Conservation (phyloP, 2,797 vertebrate species). For the Neosalanx taihuensis region DNA sequence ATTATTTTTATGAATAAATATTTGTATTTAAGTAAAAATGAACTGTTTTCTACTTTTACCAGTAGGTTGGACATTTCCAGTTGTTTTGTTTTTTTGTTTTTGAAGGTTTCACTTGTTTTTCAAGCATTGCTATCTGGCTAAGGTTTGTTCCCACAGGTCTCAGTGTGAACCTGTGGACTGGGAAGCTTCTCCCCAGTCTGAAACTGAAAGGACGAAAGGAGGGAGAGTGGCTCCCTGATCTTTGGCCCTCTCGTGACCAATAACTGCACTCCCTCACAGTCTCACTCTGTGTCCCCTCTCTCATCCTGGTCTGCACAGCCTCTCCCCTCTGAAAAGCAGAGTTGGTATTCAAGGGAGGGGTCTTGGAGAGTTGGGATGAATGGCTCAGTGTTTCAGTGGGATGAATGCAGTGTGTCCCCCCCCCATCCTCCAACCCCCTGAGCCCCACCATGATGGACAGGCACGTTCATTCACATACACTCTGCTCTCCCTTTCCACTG, state of each 20-base stretch:
- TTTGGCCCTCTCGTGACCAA: slow-evolving; percentile 35
- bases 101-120: background rate
- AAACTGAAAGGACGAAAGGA: background rate
- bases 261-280: slow-evolving; percentile 27
- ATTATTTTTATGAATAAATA: background rate
- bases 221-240: slow-evolving; percentile 34
- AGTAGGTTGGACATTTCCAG: background rate
- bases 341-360: slow-evolving; percentile 50
- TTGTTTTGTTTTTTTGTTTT: background rate
- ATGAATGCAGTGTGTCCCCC: slow-evolving; percentile 61
- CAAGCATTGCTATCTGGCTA: background rate
- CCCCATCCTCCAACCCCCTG: too few relatives aligned
- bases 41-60: background rate
- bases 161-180: slow-evolving; percentile 1
- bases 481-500: slow-evolving; percentile 1
- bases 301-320: slow-evolving; percentile 4
- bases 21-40: background rate
- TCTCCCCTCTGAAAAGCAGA: slow-evolving; percentile 40
- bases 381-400: slow-evolving; percentile 67
- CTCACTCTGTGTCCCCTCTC: slow-evolving; percentile 16
- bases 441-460: slow-evolving; percentile 51
- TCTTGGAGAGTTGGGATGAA: slow-evolving; percentile 61
- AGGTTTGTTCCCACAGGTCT: background rate
- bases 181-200: background rate
- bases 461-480: slow-evolving; percentile 52